Conservation (phyloP, 2,888 invertebrate genomes). For the Torymus auratus region DNA sequence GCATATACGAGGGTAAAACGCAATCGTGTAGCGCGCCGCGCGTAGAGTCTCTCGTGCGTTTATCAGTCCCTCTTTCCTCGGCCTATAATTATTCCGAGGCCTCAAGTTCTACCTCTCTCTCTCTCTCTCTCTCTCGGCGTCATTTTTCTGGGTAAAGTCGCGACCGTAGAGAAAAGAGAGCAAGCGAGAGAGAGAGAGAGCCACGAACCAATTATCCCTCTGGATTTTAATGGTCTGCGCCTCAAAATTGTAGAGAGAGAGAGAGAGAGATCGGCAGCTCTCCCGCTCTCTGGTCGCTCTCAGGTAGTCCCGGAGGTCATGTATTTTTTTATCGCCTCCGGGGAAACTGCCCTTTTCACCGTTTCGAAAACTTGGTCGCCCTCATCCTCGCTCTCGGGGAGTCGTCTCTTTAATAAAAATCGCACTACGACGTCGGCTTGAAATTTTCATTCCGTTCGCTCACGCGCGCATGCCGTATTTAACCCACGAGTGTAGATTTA, state of each 20-base stretch:
- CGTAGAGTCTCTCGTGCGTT: constrained; percentile 23
- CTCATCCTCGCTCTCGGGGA: not conserved
- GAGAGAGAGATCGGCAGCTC: constrained; percentile 31
- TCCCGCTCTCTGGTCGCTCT: constrained; percentile 35
- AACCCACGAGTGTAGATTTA: constrained; percentile 6
- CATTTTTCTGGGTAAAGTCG: constrained; percentile 56
- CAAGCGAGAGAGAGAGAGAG: constrained; percentile 32
- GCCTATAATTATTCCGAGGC: constrained; percentile 55
- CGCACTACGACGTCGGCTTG: not conserved
- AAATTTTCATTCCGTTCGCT: constrained; percentile 19
- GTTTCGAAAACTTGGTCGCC: constrained; percentile 8
- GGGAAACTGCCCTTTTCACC: constrained; percentile 61
- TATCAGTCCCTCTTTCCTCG: constrained; percentile 39
- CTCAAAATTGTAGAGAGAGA: constrained; percentile 70
- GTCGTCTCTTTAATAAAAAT: constrained; percentile 25
- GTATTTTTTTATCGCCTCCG: constrained; percentile 68
- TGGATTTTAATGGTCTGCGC: constrained; percentile 70
- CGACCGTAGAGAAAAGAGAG: constrained; percentile 39
- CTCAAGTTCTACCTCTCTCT: constrained; percentile 24
- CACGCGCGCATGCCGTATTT: not conserved
- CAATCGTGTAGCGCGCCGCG: constrained; percentile 1
- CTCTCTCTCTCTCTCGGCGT: constrained; percentile 24
- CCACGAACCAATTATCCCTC: constrained; percentile 68
- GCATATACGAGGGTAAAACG: constrained; percentile 21
- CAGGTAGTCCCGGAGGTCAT: constrained; percentile 57